Evolutionary conservation across 2,113 vertebrate genomes (phyloP).

Genomic region (Epinephelus fuscoguttatus): DNA sequence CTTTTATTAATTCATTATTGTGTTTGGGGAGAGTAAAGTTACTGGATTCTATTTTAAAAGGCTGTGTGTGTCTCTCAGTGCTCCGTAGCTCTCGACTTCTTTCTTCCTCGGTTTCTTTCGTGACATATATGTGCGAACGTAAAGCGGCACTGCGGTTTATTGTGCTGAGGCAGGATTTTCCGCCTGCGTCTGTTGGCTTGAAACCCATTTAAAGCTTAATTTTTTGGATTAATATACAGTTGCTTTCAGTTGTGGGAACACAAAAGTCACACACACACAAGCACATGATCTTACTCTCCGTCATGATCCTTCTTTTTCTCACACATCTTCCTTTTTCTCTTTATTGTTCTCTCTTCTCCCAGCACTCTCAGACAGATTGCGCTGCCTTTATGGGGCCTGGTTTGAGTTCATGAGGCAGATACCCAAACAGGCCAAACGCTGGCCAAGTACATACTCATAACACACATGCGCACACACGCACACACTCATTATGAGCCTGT

Average conservation of each 20-base stretch:
- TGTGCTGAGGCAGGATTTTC: constrained; percentile 19
- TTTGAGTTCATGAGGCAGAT: constrained; percentile 77
- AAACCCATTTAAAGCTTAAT: constrained; percentile 10
- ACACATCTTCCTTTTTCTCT: constrained; percentile 50
- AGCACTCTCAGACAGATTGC: constrained; percentile 60
- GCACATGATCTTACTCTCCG: not conserved
- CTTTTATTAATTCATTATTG: constrained; percentile 86
- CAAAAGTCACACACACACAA: constrained; percentile 36
- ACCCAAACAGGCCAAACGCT: constrained; percentile 67
- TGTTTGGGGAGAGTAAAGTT: constrained; percentile 75
- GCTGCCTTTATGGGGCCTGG: constrained; percentile 66
- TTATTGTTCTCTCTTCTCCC: constrained; percentile 42
- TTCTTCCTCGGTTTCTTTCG: constrained; percentile 18
- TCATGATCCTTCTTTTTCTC: constrained; percentile 43
- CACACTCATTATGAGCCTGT: constrained; percentile 59
- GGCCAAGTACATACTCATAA: constrained; percentile 71
- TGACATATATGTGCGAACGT: not conserved
- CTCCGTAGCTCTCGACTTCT: not conserved
- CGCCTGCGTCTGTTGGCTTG: not conserved
- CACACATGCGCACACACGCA: constrained; percentile 31
- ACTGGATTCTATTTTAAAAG: constrained; percentile 72
- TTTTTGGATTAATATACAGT: constrained; percentile 35
- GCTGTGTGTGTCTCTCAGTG: constrained; percentile 29
- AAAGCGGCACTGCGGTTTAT: constrained; percentile 2
- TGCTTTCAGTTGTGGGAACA: constrained; percentile 40